These are phyloP conservation scores for Dicrostonyx torquatus DNA, from an alignment of 2,797 vertebrate species.

Conservation along the genomic window DNA sequence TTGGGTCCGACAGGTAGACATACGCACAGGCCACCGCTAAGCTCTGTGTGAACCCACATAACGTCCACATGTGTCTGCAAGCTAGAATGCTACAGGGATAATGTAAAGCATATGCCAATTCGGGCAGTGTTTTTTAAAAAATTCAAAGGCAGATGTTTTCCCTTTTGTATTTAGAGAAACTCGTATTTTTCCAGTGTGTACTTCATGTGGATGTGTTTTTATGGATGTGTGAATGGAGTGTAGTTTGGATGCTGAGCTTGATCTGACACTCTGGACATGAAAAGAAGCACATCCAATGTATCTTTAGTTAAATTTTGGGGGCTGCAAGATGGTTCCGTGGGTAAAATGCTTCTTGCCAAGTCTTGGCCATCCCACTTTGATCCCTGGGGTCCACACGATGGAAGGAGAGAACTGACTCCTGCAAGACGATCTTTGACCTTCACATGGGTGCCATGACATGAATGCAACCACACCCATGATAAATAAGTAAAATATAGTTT, in stretches of 20 bases:
- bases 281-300: not conserved
- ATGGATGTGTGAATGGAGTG: not conserved
- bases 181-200: conserved; percentile 1
- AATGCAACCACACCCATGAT: not conserved
- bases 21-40: not conserved
- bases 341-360: not conserved
- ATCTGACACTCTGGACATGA: not conserved
- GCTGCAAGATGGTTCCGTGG: not conserved
- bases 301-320: not conserved
- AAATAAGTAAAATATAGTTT: not conserved
- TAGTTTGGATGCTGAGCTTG: conserved; percentile 16
- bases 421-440: not conserved
- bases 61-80: not conserved
- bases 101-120: conserved; percentile 59
- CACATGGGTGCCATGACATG: not conserved
- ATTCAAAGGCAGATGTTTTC: conserved; percentile 64
- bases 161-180: conserved; percentile 64
- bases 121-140: conserved; percentile 33
- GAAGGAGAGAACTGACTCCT: not conserved
- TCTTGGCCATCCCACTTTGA: not conserved
- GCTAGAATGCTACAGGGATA: conserved; percentile 25
- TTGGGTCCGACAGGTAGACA: not conserved
- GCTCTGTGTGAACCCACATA: not conserved
- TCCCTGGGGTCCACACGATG: too few relatives aligned
- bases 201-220: conserved; percentile 1